phyloP scores from a whole-genome alignment of 2,888 invertebrate genomes.

The Dryocosmus kuriphilus region DNA sequence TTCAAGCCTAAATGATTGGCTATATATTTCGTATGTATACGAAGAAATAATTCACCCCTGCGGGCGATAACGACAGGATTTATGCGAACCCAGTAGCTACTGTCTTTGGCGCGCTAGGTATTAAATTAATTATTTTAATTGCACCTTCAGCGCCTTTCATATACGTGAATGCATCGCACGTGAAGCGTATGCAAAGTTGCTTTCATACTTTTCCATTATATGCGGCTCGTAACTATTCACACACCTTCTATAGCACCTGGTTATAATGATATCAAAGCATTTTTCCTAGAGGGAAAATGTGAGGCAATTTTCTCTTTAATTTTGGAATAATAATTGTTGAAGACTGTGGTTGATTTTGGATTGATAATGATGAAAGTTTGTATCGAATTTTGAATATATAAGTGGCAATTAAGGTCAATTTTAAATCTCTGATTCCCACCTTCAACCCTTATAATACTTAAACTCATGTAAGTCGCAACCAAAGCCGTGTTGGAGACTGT shows the following conservation, averaged over 20 bases:
- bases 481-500: constrained; percentile 56
- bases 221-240: background rate
- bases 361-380: background rate
- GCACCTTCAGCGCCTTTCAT: constrained; percentile 67
- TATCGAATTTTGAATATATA: background rate
- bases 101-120: constrained; percentile 56
- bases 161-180: constrained; percentile 42
- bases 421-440: constrained; percentile 19
- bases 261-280: background rate
- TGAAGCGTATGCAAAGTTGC: constrained; percentile 6
- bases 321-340: too few relatives aligned
- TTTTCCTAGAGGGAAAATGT: too few relatives aligned
- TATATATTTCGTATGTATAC: background rate
- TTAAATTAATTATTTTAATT: constrained; percentile 74
- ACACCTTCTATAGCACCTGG: background rate
- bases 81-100: constrained; percentile 49
- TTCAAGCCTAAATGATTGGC: background rate
- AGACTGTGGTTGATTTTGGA: background rate
- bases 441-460: constrained; percentile 36
- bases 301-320: too few relatives aligned
- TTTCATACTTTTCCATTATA: constrained; percentile 1
- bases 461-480: constrained; percentile 55
- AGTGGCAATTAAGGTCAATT: constrained; percentile 13
- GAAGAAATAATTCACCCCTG: constrained; percentile 44
- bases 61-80: constrained; percentile 47